phyloP scores from a whole-genome alignment of 2,888 invertebrate species.

The Hoplodrina blanda region DNA sequence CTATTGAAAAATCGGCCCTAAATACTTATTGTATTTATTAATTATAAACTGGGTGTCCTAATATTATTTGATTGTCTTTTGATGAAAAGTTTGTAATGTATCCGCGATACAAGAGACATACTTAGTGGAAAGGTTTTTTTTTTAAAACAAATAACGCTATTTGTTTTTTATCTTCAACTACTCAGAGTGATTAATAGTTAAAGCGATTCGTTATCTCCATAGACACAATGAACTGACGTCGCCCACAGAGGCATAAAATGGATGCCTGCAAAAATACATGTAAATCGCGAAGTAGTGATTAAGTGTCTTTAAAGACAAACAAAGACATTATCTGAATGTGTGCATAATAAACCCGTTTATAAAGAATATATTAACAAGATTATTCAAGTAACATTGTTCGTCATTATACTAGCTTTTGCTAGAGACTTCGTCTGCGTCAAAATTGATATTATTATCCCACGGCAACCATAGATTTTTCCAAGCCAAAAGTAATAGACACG shows the following conservation, averaged over 20 bases:
- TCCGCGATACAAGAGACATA: no score
- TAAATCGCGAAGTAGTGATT: slow-evolving; percentile 13
- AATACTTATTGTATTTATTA: no score
- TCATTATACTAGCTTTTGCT: no score
- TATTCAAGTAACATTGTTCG: background rate
- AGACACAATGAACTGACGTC: slow-evolving; percentile 19
- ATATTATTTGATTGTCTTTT: no score
- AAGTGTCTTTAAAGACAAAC: slow-evolving; percentile 24
- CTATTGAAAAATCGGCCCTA: no score
- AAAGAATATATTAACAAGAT: background rate
- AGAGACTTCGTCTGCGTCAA: no score
- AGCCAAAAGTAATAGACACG: no score
- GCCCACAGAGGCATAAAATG: slow-evolving; percentile 17
- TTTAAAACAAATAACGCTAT: background rate
- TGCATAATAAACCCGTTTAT: background rate
- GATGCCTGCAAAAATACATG: background rate
- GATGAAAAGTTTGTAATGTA: no score
- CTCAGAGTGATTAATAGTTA: slow-evolving; percentile 22
- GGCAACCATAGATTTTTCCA: no score
- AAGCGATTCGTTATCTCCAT: slow-evolving; percentile 17
- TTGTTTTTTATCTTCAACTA: background rate
- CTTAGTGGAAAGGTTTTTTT: no score
- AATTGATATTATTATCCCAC: no score
- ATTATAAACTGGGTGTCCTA: no score
- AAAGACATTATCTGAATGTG: slow-evolving; percentile 17